phyloP scores from a whole-genome alignment of 2,113 vertebrate genomes.

The Crotophaga sulcirostris region DNA sequence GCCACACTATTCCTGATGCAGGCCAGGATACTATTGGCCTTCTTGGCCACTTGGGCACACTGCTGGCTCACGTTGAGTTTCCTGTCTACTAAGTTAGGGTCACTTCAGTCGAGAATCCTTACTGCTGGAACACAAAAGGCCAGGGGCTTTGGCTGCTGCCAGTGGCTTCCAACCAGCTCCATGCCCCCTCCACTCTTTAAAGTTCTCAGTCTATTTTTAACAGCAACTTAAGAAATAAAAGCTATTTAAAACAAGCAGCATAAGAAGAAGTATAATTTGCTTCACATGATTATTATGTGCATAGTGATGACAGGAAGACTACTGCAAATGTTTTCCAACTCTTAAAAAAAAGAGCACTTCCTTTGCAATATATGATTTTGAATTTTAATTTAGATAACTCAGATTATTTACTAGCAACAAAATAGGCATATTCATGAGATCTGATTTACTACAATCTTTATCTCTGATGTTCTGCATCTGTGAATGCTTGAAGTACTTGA shows the following conservation, averaged over 20 bases:
- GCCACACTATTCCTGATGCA: too few species aligned
- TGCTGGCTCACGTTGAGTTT: too few species aligned
- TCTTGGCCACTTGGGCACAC: too few species aligned
- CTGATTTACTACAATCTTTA: constrained; percentile 74
- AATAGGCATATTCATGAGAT: constrained; percentile 73
- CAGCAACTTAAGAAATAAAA: constrained; percentile 27
- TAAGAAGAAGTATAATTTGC: constrained; percentile 52
- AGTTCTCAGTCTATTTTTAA: constrained; percentile 64
- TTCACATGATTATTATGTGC: constrained; percentile 63
- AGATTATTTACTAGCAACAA: constrained; percentile 70
- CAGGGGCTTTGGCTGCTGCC: neutral
- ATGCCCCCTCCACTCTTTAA: neutral
- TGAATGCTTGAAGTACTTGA: constrained; percentile 61
- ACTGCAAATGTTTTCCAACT: constrained; percentile 72
- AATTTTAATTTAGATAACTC: constrained; percentile 76
- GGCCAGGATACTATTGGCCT: too few species aligned
- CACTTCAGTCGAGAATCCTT: neutral
- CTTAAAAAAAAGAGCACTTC: constrained; percentile 52
- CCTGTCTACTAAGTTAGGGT: neutral
- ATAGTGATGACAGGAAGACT: constrained; percentile 68
- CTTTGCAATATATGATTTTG: constrained; percentile 69
- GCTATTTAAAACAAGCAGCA: constrained; percentile 61
- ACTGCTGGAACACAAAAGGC: neutral
- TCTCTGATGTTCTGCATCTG: constrained; percentile 67
- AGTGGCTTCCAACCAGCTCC: neutral